Conservation (phyloP, 1,140 invertebrate species). For the Chymomyza costata region DNA sequence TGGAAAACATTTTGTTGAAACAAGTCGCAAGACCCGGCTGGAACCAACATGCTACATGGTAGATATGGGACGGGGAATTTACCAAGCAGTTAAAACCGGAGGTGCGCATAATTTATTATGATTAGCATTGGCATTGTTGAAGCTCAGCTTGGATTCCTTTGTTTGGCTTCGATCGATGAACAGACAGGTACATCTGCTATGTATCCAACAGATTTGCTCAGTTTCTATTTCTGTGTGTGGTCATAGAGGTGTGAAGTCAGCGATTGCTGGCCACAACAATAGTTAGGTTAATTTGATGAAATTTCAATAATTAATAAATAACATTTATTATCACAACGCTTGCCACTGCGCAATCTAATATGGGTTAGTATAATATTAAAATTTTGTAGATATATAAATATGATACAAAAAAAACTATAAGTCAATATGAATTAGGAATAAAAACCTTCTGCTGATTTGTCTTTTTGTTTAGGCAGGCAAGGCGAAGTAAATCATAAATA, state of each 20-base stretch:
- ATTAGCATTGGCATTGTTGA: slow-evolving; percentile 55
- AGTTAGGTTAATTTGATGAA: slow-evolving; percentile 7
- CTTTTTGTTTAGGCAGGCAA: slow-evolving; percentile 6
- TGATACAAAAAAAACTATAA: too few relatives aligned
- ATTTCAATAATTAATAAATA: slow-evolving; percentile 3
- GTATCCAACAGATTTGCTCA: too few relatives aligned
- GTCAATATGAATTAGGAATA: background rate
- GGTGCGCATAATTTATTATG: slow-evolving; percentile 66
- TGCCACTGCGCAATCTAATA: too few relatives aligned
- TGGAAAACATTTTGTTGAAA: slow-evolving; percentile 57
- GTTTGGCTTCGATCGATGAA: slow-evolving; percentile 13
- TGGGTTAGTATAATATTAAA: too few relatives aligned
- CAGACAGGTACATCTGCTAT: too few relatives aligned
- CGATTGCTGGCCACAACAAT: too few relatives aligned
- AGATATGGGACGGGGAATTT: slow-evolving; percentile 9
- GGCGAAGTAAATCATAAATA: slow-evolving; percentile 7
- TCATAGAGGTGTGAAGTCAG: slow-evolving; percentile 31
- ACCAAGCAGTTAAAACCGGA: slow-evolving; percentile 28
- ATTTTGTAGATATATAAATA: too few relatives aligned
- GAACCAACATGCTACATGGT: too few relatives aligned
- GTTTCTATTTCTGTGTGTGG: background rate
- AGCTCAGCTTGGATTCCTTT: slow-evolving; percentile 7
- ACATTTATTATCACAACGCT: background rate
- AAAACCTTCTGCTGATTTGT: background rate
- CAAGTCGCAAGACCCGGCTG: slow-evolving; percentile 33